Percentiles rank a stretch among this genome's conserved stretches.
Conservation (phyloP, 2,113 vertebrate genomes). For the Pyxicephalus adspersus region DNA sequence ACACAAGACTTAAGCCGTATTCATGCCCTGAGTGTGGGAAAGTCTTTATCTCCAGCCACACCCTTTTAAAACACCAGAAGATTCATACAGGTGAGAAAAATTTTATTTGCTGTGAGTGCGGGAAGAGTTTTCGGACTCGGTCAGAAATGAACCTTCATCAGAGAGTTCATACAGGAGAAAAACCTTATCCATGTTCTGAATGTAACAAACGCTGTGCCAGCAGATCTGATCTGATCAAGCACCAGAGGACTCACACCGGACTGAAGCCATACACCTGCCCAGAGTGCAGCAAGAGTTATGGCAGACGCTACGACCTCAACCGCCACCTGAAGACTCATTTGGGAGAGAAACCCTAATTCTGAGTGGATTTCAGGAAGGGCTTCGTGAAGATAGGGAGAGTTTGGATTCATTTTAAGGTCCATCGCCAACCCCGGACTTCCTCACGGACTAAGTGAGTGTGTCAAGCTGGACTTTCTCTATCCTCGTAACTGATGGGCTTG, state of each 20-base stretch:
- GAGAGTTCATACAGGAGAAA: constrained; percentile 60
- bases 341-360: constrained; percentile 17
- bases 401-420: too few species aligned
- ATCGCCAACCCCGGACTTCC: too few species aligned
- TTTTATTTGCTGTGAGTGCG: constrained; percentile 55
- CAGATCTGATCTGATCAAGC: constrained; percentile 64
- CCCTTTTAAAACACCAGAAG: constrained; percentile 66
- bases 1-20: constrained; percentile 68
- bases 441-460: too few species aligned
- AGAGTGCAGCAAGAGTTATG: constrained; percentile 75
- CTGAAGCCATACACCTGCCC: constrained; percentile 65
- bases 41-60: constrained; percentile 66
- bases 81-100: constrained; percentile 60
- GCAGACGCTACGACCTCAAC: constrained; percentile 60
- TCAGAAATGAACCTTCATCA: constrained; percentile 36
- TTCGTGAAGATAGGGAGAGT: constrained; percentile 47
- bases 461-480: too few species aligned
- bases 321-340: constrained; percentile 67
- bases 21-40: constrained; percentile 68
- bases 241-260: constrained; percentile 44
- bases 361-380: constrained; percentile 62
- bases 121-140: constrained; percentile 61
- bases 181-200: constrained; percentile 63
- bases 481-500: too few species aligned
- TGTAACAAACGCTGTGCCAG: constrained; percentile 68